Evolutionary conservation across 2,888 invertebrate species (phyloP).

Genomic region (Drosophila nr. perissopoda): DNA sequence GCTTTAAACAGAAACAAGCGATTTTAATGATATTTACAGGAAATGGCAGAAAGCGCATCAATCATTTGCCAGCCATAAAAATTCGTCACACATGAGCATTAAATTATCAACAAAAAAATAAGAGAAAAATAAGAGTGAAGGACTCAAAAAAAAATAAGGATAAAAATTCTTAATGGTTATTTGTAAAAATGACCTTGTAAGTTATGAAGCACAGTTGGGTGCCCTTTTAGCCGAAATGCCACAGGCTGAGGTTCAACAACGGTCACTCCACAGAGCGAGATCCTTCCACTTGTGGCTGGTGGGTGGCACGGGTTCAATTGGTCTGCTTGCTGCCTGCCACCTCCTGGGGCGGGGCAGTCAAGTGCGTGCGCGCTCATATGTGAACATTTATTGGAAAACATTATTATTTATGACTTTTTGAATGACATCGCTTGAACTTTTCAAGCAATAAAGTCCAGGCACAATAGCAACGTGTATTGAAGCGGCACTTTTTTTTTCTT

Average conservation of each 20-base stretch:
- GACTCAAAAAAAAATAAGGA: slow-evolving; percentile 23
- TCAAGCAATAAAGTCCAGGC: slow-evolving; percentile 74
- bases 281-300: slow-evolving; percentile 63
- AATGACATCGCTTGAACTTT: slow-evolving; percentile 82
- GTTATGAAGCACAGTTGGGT: slow-evolving; percentile 66
- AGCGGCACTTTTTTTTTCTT: slow-evolving; percentile 46
- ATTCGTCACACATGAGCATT: slow-evolving; percentile 80
- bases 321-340: slow-evolving; percentile 26
- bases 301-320: slow-evolving; percentile 58
- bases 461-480: slow-evolving; percentile 70
- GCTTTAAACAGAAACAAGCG: slow-evolving; percentile 58
- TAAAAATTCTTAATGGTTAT: slow-evolving; percentile 69
- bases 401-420: slow-evolving; percentile 84
- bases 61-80: slow-evolving; percentile 82
- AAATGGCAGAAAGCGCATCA: slow-evolving; percentile 74
- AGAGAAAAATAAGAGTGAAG: slow-evolving; percentile 10
- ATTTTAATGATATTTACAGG: slow-evolving; percentile 78
- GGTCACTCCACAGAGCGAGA: slow-evolving; percentile 59
- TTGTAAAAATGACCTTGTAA: slow-evolving; percentile 77
- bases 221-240: slow-evolving; percentile 52
- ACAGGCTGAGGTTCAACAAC: slow-evolving; percentile 61
- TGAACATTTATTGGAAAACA: slow-evolving; percentile 84
- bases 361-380: slow-evolving; percentile 77
- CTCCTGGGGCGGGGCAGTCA: slow-evolving; percentile 28
- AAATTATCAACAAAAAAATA: slow-evolving; percentile 58